These are phyloP conservation scores for Columba janthina DNA, from an alignment of 2,113 vertebrate species.

Conservation along the genomic window DNA sequence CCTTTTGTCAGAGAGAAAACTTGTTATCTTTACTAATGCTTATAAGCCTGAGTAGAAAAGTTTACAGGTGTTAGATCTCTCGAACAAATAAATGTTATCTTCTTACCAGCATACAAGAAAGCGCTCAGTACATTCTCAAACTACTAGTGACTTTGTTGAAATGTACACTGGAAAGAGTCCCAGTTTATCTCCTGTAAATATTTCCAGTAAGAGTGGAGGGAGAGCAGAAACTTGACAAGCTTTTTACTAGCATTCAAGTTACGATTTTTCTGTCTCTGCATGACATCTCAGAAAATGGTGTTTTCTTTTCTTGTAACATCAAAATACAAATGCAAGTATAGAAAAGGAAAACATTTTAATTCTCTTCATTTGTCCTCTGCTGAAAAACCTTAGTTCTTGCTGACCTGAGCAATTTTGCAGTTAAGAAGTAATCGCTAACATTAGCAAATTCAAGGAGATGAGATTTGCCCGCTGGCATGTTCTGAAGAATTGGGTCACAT, in stretches of 20 bases:
- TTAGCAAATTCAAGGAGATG: neutral
- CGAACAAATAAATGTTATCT: neutral
- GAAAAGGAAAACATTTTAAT: neutral
- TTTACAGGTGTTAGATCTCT: neutral
- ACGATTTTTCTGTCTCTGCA: neutral
- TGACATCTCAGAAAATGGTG: neutral
- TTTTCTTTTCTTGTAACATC: neutral
- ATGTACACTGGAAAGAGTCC: neutral
- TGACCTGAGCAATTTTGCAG: neutral
- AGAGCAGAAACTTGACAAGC: neutral
- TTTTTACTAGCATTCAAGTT: neutral
- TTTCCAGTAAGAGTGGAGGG: neutral
- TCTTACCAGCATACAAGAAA: neutral
- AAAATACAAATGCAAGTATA: neutral
- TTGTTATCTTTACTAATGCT: neutral
- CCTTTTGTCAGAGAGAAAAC: neutral
- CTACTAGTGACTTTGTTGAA: neutral
- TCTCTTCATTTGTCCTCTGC: neutral
- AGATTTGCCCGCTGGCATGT: neutral
- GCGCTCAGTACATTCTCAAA: neutral
- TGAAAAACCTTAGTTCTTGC: neutral
- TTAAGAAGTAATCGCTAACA: neutral
- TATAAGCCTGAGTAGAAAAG: neutral
- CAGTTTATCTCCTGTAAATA: neutral
- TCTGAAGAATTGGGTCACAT: neutral